Evolutionary conservation across 2,113 vertebrate genomes (phyloP).

Genomic region (Xerus inauris): DNA sequence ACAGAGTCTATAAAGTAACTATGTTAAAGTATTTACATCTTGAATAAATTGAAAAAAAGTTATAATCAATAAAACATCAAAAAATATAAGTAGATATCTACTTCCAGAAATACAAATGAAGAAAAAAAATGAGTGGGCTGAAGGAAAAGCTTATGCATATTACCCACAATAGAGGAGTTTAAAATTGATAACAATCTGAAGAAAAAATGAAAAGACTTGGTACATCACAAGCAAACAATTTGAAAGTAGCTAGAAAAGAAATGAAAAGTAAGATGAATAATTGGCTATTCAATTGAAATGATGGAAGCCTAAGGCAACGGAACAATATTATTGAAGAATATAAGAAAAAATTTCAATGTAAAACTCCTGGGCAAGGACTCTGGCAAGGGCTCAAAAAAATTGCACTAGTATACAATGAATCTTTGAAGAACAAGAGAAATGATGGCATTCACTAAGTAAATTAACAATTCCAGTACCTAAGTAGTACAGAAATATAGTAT

Average conservation of each 20-base stretch:
- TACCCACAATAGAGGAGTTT: neutral
- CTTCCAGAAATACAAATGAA: neutral
- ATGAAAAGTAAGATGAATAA: neutral
- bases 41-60: neutral
- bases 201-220: neutral
- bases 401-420: neutral
- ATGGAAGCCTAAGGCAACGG: neutral
- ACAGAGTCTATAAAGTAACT: neutral
- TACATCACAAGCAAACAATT: neutral
- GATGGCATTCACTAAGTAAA: neutral
- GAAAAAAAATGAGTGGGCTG: neutral
- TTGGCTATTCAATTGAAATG: neutral
- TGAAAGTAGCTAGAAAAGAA: neutral
- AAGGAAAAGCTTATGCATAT: neutral
- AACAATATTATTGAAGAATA: neutral
- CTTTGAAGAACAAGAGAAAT: neutral
- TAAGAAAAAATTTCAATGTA: neutral
- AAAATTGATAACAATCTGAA: neutral
- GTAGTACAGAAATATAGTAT: neutral
- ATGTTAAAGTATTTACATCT: neutral
- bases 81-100: neutral
- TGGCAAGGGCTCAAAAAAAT: neutral
- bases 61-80: neutral
- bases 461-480: neutral
- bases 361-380: neutral